These are phyloP conservation scores for Odontamblyopus lacepedii DNA, from an alignment of 2,797 vertebrate species.

Conservation along the genomic window DNA sequence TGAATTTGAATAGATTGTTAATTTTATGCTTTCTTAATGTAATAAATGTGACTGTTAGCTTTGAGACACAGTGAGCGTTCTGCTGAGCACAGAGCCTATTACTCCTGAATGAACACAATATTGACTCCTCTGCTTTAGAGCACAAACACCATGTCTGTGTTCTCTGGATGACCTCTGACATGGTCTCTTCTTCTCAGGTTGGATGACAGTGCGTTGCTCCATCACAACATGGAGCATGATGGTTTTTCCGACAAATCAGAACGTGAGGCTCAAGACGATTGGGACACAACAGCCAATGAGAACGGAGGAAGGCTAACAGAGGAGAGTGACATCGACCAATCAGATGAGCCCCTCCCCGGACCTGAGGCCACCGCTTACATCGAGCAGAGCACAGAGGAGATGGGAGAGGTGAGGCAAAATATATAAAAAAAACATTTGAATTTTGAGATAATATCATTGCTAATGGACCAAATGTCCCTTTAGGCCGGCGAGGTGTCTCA, in stretches of 20 bases:
- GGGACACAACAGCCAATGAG: constrained; percentile 82
- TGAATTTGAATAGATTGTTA: too few species aligned
- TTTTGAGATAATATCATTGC: not conserved
- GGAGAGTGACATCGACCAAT: constrained; percentile 89
- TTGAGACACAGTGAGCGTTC: too few species aligned
- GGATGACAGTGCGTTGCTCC: constrained; percentile 82
- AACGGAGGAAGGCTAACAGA: constrained; percentile 84
- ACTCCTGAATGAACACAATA: not conserved
- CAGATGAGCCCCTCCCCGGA: constrained; percentile 79
- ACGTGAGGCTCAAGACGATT: constrained; percentile 88
- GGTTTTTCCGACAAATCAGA: constrained; percentile 93
- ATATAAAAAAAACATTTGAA: not conserved
- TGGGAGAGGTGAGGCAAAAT: constrained; percentile 84
- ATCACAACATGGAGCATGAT: constrained; percentile 88
- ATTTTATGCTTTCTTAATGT: too few species aligned
- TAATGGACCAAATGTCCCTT: not conserved
- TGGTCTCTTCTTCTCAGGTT: constrained; percentile 71
- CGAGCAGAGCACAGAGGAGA: constrained; percentile 90
- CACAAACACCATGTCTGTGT: not conserved
- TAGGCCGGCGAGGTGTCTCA: constrained; percentile 88
- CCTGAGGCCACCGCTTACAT: constrained; percentile 87
- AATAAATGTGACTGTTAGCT: too few species aligned
- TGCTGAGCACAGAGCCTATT: too few species aligned
- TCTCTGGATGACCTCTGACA: constrained; percentile 11
- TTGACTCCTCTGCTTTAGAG: not conserved